phyloP scores from a whole-genome alignment of 2,113 vertebrate species.

The Calcarius ornatus region DNA sequence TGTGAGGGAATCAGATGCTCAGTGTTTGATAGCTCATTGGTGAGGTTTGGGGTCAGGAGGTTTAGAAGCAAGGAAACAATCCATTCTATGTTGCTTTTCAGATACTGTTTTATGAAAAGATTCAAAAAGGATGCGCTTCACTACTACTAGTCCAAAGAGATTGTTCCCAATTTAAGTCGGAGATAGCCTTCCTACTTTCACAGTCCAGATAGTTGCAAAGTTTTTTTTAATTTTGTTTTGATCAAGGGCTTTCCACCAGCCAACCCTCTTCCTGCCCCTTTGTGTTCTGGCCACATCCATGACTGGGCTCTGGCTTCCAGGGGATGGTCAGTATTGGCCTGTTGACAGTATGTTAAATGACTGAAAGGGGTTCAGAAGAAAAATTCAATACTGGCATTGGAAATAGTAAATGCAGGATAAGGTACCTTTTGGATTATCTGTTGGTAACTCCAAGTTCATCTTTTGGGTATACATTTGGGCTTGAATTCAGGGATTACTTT shows the following conservation, averaged over 20 bases:
- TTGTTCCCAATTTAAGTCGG: neutral
- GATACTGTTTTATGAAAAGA: neutral
- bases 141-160: neutral
- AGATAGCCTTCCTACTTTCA: neutral
- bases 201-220: neutral
- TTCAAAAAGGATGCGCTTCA: neutral
- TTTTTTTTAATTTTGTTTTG: neutral
- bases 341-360: neutral
- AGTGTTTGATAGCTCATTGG: neutral
- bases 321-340: neutral
- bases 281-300: neutral
- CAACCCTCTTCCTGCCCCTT: neutral
- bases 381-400: neutral
- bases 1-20: neutral
- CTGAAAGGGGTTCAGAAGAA: neutral
- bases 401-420: neutral
- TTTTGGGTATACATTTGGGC: neutral
- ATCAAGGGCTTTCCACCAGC: rapidly evolving
- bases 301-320: neutral
- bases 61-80: neutral
- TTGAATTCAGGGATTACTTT: neutral
- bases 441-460: neutral
- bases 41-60: neutral
- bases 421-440: neutral
- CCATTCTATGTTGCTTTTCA: neutral